Percentiles rank a stretch among this genome's conserved stretches.
phyloP scores from a whole-genome alignment of 2,888 invertebrate species.

The Auanema freiburgensis region DNA sequence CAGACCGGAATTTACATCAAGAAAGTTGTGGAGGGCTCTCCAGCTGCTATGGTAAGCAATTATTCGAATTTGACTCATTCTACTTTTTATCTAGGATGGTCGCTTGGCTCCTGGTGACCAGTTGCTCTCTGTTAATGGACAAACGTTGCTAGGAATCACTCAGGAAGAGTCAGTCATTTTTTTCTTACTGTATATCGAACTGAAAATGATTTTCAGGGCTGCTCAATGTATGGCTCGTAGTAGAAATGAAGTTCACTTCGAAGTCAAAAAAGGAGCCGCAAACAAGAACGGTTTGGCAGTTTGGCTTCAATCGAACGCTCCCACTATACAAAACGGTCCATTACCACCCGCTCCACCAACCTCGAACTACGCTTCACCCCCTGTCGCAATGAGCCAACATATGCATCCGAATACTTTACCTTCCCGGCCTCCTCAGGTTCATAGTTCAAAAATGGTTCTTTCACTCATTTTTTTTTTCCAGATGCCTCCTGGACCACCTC shows the following conservation, averaged over 20 bases:
- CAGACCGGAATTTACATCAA: slow-evolving; percentile 96
- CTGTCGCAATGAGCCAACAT: neutral
- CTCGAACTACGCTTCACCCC: too few relatives aligned
- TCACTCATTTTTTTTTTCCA: slow-evolving; percentile 12
- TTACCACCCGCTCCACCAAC: slow-evolving; percentile 8
- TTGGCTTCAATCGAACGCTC: slow-evolving; percentile 85
- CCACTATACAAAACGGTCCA: slow-evolving; percentile 62
- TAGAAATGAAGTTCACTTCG: slow-evolving; percentile 87
- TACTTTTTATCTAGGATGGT: slow-evolving; percentile 74
- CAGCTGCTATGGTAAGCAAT: slow-evolving; percentile 67
- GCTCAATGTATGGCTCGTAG: slow-evolving; percentile 93
- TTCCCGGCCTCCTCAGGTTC: slow-evolving; percentile 1
- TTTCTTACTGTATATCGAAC: slow-evolving; percentile 5
- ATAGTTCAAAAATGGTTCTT: neutral
- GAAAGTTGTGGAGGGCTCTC: slow-evolving; percentile 84
- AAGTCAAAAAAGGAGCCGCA: slow-evolving; percentile 96
- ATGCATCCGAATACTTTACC: slow-evolving; percentile 6
- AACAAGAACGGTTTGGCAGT: slow-evolving; percentile 93
- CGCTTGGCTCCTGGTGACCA: slow-evolving; percentile 95
- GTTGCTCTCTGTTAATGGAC: slow-evolving; percentile 91
- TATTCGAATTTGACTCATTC: neutral
- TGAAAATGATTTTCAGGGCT: slow-evolving; percentile 73
- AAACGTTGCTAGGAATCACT: slow-evolving; percentile 81
- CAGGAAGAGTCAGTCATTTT: slow-evolving; percentile 72
- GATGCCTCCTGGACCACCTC: slow-evolving; percentile 21